Percentiles rank a stretch among this genome's conserved stretches.
phyloP scores from a whole-genome alignment of 2,113 vertebrate genomes.

The Megatriorchis doriae region DNA sequence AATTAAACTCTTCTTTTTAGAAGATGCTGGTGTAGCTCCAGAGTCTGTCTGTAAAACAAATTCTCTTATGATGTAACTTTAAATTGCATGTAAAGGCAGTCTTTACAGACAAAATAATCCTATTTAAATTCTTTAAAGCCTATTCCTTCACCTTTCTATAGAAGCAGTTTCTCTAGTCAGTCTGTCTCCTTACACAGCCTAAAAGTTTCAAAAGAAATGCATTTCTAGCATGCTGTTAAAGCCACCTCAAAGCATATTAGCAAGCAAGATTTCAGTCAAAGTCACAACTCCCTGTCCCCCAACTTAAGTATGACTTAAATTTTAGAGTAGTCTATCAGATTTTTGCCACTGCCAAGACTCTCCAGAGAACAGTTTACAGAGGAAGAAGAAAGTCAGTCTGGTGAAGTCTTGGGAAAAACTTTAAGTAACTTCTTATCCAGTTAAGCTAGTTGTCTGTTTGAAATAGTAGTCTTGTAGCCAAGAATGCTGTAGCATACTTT shows the following conservation, averaged over 20 bases:
- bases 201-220: not conserved
- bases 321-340: not conserved
- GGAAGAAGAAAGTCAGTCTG: not conserved
- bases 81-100: not conserved
- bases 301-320: not conserved
- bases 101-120: not conserved
- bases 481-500: not conserved
- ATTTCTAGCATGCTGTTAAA: not conserved
- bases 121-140: not conserved
- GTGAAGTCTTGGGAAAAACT: not conserved
- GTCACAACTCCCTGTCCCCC: not conserved
- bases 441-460: not conserved
- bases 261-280: not conserved
- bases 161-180: not conserved
- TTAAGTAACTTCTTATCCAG: not conserved
- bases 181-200: not conserved
- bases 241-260: not conserved
- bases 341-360: not conserved
- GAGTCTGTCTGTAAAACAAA: constrained; percentile 75
- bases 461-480: not conserved
- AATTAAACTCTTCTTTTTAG: constrained; percentile 95
- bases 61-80: not conserved
- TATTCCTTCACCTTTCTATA: not conserved
- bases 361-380: not conserved
- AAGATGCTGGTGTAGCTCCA: constrained; percentile 71